Percentiles rank a stretch among this genome's conserved stretches.
Conservation (phyloP, 2,888 invertebrate species). For the Chloroclysta siterata region DNA sequence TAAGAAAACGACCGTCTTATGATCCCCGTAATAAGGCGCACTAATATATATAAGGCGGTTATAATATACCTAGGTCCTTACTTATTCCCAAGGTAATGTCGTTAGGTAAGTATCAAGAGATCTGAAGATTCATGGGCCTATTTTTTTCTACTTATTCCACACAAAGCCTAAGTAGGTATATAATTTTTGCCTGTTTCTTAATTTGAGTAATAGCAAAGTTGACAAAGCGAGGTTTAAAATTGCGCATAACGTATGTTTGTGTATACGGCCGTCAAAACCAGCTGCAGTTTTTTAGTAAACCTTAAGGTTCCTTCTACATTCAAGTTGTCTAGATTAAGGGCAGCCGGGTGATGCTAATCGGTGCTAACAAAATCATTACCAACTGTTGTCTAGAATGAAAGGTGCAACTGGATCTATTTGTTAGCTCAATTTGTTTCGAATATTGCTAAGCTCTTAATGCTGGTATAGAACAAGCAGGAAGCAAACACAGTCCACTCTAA, state of each 20-base stretch:
- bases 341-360: constrained; percentile 53
- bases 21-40: neutral
- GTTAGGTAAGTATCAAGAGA: too few relatives aligned
- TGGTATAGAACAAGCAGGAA: neutral
- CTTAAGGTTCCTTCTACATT: constrained; percentile 26
- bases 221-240: neutral
- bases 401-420: constrained; percentile 41
- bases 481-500: too few relatives aligned
- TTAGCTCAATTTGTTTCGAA: constrained; percentile 48
- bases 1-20: neutral
- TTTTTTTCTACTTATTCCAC: too few relatives aligned
- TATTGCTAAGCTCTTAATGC: neutral
- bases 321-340: constrained; percentile 50
- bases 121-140: too few relatives aligned
- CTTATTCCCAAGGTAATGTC: too few relatives aligned
- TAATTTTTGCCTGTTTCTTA: too few relatives aligned
- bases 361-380: constrained; percentile 60
- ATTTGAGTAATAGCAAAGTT: neutral
- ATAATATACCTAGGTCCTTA: too few relatives aligned
- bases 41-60: too few relatives aligned
- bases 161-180: too few relatives aligned
- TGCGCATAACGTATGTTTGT: too few relatives aligned
- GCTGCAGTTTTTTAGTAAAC: neutral
- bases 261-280: neutral
- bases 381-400: constrained; percentile 34